These are phyloP conservation scores for Musca vetustissima DNA, from an alignment of 1,140 invertebrate genomes.

Conservation along the genomic window DNA sequence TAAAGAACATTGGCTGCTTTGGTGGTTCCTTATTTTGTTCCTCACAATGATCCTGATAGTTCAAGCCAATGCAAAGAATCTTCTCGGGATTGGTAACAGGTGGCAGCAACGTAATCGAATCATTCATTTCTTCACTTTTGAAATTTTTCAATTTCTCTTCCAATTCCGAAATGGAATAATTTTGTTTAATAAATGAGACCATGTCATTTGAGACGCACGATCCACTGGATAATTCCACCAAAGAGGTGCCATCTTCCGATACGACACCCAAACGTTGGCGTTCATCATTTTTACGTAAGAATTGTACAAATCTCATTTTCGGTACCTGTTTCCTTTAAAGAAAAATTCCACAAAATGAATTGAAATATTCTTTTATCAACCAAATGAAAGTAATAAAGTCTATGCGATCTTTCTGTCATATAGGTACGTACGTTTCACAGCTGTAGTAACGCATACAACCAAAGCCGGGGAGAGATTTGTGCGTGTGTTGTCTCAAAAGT, in stretches of 20 bases:
- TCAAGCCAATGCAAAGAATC: constrained; percentile 76
- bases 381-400: neutral
- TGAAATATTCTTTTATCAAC: constrained; percentile 9
- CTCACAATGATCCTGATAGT: constrained; percentile 77
- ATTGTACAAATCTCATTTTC: constrained; percentile 56
- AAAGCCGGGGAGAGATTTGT: too few relatives aligned
- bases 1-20: constrained; percentile 75
- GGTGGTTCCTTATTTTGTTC: constrained; percentile 74
- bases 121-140: constrained; percentile 33
- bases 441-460: constrained; percentile 10
- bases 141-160: constrained; percentile 30
- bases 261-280: constrained; percentile 44
- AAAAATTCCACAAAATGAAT: neutral
- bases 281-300: constrained; percentile 46
- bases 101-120: constrained; percentile 63
- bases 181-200: constrained; percentile 43
- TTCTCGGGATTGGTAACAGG: constrained; percentile 75
- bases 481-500: too few relatives aligned
- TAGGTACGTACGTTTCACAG: constrained; percentile 3
- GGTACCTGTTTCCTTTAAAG: constrained; percentile 11
- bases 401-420: neutral
- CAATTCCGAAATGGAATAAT: constrained; percentile 22
- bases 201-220: constrained; percentile 42
- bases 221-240: constrained; percentile 39
- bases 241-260: constrained; percentile 44